Conservation (phyloP, 2,888 invertebrate species). For the Calameuta idolon region DNA sequence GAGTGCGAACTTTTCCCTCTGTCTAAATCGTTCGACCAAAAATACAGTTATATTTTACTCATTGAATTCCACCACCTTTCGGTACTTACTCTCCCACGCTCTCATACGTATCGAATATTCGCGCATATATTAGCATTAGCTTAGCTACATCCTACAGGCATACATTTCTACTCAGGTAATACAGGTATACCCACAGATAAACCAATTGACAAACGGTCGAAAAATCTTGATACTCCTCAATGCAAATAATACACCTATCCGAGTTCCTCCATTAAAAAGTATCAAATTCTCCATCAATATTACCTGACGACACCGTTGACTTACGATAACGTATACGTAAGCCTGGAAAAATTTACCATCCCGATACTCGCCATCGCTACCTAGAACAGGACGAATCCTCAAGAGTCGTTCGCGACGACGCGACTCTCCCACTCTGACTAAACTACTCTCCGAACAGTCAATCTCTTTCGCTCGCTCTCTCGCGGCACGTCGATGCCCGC, state of each 20-base stretch:
- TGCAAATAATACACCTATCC: too few species aligned
- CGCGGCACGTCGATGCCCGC: slow-evolving; percentile 4
- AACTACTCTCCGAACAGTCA: neutral
- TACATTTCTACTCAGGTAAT: neutral
- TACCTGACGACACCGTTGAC: neutral
- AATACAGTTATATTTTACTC: neutral
- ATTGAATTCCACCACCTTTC: neutral
- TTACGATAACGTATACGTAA: neutral
- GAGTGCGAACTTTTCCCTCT: neutral
- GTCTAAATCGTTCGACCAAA: neutral
- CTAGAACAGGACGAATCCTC: neutral
- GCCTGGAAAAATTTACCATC: neutral
- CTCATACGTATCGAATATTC: neutral
- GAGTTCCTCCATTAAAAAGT: neutral
- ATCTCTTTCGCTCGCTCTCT: neutral
- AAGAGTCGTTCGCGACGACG: neutral
- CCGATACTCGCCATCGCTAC: neutral
- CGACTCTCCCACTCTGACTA: neutral
- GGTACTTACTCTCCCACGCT: neutral
- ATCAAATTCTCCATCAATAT: neutral
- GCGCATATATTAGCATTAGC: neutral
- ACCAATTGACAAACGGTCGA: neutral
- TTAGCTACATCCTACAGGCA: neutral
- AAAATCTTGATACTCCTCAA: neutral
- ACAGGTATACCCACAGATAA: neutral